Percentiles rank a stretch among this genome's conserved stretches.
Conservation (phyloP, 2,888 invertebrate genomes). For the Andrena marginata region DNA sequence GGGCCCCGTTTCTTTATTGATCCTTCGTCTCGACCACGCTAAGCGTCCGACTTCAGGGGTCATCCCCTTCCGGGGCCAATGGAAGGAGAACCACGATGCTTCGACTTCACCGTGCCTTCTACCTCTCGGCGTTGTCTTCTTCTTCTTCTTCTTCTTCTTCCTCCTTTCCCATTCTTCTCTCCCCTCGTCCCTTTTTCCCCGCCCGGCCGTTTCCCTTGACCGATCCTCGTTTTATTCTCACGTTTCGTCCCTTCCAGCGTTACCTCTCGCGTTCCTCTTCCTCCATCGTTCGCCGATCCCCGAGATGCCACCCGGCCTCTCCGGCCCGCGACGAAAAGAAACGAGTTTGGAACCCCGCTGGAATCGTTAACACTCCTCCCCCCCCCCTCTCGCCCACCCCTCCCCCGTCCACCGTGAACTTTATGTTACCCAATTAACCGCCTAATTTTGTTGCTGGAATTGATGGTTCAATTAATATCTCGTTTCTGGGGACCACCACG, state of each 20-base stretch:
- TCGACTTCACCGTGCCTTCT: neutral
- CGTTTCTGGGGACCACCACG: slow-evolving; percentile 31
- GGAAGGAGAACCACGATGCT: too few species aligned
- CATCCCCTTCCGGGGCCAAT: too few species aligned
- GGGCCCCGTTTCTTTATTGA: neutral
- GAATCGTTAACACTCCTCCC: slow-evolving; percentile 27
- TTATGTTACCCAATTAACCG: slow-evolving; percentile 28
- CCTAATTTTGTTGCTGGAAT: slow-evolving; percentile 36
- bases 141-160: neutral
- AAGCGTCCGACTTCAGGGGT: neutral
- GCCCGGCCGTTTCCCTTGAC: neutral
- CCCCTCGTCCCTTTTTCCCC: neutral
- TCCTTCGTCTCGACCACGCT: neutral
- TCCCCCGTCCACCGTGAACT: neutral
- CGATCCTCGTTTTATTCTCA: slow-evolving; percentile 22
- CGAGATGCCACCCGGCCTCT: slow-evolving; percentile 27
- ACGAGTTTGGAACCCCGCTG: slow-evolving; percentile 32
- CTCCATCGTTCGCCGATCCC: slow-evolving; percentile 13
- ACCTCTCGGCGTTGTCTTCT: neutral
- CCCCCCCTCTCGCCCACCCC: neutral
- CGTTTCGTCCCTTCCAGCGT: slow-evolving; percentile 26
- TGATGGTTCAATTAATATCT: slow-evolving; percentile 51
- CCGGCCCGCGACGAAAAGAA: slow-evolving; percentile 26
- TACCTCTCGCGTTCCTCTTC: slow-evolving; percentile 9
- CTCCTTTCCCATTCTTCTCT: neutral